Base-by-base conservation (phyloP, 2,888 invertebrate species). In the Ephialtes manifestator region DNA sequence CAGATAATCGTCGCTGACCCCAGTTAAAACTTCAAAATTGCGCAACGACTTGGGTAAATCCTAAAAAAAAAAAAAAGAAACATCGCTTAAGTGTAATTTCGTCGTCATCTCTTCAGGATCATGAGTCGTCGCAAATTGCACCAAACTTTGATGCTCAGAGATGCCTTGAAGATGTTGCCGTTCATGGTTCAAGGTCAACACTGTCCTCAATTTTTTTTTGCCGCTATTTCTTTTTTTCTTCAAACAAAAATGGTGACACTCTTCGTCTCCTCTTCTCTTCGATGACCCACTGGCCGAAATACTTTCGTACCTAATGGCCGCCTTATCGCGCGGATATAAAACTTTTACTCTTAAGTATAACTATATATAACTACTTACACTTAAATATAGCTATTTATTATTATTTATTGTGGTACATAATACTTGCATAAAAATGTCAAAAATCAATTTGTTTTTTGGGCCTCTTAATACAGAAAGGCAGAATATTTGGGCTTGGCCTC, bases 281-380 rank as follows among this genome's bases (percentile, higher is more conserved):
- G 60, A 53, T 81, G 84, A 84, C 78, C 81, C 81, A 84, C 74
- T 84, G 74, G 68, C 81, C 72, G 84, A 81, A 81, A 84, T 81
- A 78, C 67, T 53, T 72, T 68, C 60, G 81, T 11, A 53, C 28
- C 71, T 48, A 35, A 51, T 39, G 46, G n/a, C n/a, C n/a, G n/a
- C n/a, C n/a, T n/a, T n/a, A n/a, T n/a, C n/a, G 71, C 72, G 24
- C 70, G 68, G 24, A 72, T 43, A 72, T 74, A 43, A 72, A 81
- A 76, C 80, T 84, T 68, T 48, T 31, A 35, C 10, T 39, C 51
- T 67, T 58, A 20, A 74, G 20, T 53, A 31, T 46, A 68, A 18
- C 43, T 51, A 53, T 35, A 46, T 24, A 7, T 8, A 7, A n/a
- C n/a, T n/a, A n/a, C n/a, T n/a, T n/a, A n/a, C n/a, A n/a, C n/a